These are phyloP conservation scores for Digitonthophagus gazella DNA, from an alignment of 2,888 invertebrate genomes.

Conservation along the genomic window DNA sequence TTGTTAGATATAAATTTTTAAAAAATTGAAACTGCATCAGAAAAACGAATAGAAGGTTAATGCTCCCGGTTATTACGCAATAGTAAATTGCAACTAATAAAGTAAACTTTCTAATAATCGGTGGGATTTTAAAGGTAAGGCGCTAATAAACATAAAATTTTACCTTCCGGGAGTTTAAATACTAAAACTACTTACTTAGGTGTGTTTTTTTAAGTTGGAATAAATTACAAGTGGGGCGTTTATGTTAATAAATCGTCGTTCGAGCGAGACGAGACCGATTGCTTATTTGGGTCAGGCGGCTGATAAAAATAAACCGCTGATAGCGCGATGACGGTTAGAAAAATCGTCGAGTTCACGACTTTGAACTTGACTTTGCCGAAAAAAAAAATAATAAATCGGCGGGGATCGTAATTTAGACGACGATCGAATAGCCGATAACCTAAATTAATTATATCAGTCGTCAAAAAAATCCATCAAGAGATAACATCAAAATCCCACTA, in stretches of 20 bases:
- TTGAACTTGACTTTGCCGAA: constrained; percentile 24
- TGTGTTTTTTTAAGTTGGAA: no score
- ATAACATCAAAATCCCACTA: no score
- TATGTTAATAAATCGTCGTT: constrained; percentile 1
- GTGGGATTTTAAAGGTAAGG: no score
- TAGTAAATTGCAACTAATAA: background rate
- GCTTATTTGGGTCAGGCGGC: constrained; percentile 12
- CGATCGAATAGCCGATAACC: background rate
- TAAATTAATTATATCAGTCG: no score
- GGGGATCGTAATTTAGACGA: no score
- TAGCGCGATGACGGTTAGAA: constrained; percentile 1
- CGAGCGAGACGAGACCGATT: background rate
- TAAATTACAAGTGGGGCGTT: background rate
- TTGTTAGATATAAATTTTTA: no score
- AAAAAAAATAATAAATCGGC: no score
- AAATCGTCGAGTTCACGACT: constrained; percentile 17
- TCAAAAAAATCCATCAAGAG: background rate
- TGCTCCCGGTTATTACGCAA: background rate
- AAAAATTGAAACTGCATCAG: background rate
- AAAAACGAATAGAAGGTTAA: background rate
- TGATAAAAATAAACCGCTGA: constrained; percentile 13
- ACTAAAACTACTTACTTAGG: background rate
- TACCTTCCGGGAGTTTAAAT: background rate
- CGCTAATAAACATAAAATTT: background rate
- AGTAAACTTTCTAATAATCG: background rate